Conservation (phyloP, 2,797 vertebrate genomes). For the Mormyrops attenuatus region DNA sequence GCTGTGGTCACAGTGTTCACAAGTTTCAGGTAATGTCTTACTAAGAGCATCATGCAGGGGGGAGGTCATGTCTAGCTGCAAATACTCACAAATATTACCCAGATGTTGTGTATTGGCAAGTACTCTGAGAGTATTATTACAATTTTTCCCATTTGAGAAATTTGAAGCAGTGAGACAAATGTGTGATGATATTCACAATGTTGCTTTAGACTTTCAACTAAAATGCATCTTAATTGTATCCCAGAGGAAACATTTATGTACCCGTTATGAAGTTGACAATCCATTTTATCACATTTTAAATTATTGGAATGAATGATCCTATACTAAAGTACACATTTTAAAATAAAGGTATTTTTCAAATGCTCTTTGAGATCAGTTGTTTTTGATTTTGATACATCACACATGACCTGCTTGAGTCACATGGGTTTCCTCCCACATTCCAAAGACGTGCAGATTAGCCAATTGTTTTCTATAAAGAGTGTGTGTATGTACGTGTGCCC, state of each 20-base stretch:
- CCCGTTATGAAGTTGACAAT: background rate
- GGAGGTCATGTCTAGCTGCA: background rate
- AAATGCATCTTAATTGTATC: conserved; percentile 7
- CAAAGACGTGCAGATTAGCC: background rate
- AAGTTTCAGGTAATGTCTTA: conserved; percentile 5
- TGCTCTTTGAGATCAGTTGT: background rate
- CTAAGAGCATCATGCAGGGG: background rate
- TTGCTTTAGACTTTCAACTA: conserved; percentile 1
- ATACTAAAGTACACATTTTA: conserved; percentile 1
- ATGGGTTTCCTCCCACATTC: background rate
- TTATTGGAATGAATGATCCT: conserved; percentile 9
- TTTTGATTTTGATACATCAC: background rate
- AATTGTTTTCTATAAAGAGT: background rate
- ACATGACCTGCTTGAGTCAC: background rate
- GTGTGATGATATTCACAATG: conserved; percentile 14
- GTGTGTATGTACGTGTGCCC: conserved; percentile 39
- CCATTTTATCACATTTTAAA: conserved; percentile 27
- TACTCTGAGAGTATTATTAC: background rate
- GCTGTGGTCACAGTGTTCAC: background rate
- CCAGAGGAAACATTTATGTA: background rate
- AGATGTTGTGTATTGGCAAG: background rate
- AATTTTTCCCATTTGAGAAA: background rate
- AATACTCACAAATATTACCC: background rate
- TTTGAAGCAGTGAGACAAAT: conserved; percentile 14
- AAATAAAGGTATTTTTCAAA: conserved; percentile 27